Conservation (phyloP, 1,140 invertebrate genomes). For the Asbolus verrucosus region DNA sequence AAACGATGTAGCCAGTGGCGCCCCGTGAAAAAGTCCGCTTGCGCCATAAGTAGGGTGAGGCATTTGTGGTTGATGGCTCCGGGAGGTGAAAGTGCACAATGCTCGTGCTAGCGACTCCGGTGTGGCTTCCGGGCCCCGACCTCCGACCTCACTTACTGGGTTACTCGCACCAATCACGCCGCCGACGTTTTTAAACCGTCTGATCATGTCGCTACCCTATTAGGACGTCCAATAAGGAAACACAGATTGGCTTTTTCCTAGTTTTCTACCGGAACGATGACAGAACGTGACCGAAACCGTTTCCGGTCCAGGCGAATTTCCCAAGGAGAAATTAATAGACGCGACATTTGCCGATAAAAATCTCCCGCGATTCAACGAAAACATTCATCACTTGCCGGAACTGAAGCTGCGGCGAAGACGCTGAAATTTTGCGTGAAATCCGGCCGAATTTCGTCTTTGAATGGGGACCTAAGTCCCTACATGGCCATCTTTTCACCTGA, state of each 20-base stretch:
- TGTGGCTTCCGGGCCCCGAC: slow-evolving; percentile 51
- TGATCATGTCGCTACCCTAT: slow-evolving; percentile 45
- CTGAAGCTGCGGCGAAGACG: slow-evolving; percentile 45
- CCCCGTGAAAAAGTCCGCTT: too few relatives aligned
- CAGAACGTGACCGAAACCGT: slow-evolving; percentile 34
- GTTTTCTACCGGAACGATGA: slow-evolving; percentile 25
- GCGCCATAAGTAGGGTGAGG: slow-evolving; percentile 11
- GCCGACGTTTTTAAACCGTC: slow-evolving; percentile 41
- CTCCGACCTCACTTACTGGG: slow-evolving; percentile 46
- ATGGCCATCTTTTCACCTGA: slow-evolving; percentile 26
- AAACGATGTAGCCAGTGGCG: too few relatives aligned
- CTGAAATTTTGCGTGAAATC: too few relatives aligned
- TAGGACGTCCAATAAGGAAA: slow-evolving; percentile 33
- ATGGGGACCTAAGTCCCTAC: slow-evolving; percentile 15
- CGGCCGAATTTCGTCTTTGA: too few relatives aligned
- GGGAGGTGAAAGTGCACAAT: slow-evolving; percentile 52
- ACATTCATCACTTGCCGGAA: slow-evolving; percentile 58
- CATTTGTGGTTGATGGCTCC: slow-evolving; percentile 39
- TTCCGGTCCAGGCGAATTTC: slow-evolving; percentile 47
- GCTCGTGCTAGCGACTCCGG: slow-evolving; percentile 43
- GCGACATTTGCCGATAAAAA: slow-evolving; percentile 42
- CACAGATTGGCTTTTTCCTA: slow-evolving; percentile 5
- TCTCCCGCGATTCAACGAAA: slow-evolving; percentile 49
- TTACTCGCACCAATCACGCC: slow-evolving; percentile 45
- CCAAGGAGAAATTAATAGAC: slow-evolving; percentile 13